A percentile compares a stretch with the other conserved stretches of the same genome.
Evolutionary conservation across 2,888 invertebrate species (phyloP).

Genomic region (Erebia epiphron): DNA sequence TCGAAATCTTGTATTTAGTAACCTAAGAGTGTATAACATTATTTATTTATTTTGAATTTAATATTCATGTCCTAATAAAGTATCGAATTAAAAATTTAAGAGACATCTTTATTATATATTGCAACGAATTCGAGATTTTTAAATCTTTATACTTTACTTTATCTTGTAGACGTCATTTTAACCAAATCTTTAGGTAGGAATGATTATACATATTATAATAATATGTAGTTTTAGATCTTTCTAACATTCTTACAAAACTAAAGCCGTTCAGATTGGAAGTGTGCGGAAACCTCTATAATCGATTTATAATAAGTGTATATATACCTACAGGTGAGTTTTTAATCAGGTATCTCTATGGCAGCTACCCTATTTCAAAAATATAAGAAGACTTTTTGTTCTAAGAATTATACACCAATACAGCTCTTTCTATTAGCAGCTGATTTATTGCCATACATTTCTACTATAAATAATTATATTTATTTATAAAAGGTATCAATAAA

Average conservation of each 20-base stretch:
- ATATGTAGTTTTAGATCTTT: neutral
- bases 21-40: too few species aligned
- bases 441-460: neutral
- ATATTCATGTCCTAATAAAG: too few species aligned
- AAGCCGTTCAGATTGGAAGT: neutral
- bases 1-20: neutral
- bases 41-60: too few species aligned
- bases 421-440: neutral
- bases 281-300: neutral
- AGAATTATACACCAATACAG: neutral
- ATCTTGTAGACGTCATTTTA: neutral
- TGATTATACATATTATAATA: neutral
- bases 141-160: neutral
- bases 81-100: too few species aligned
- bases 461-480: too few species aligned
- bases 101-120: neutral
- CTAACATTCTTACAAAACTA: neutral
- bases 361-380: neutral
- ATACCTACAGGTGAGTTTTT: neutral
- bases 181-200: constrained; percentile 1
- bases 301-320: constrained; percentile 7
- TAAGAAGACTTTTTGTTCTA: neutral
- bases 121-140: constrained; percentile 1
- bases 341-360: neutral
- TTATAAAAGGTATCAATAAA: too few species aligned